These are phyloP conservation scores for Digitonthophagus gazella DNA, from an alignment of 2,888 invertebrate genomes.

Conservation along the genomic window DNA sequence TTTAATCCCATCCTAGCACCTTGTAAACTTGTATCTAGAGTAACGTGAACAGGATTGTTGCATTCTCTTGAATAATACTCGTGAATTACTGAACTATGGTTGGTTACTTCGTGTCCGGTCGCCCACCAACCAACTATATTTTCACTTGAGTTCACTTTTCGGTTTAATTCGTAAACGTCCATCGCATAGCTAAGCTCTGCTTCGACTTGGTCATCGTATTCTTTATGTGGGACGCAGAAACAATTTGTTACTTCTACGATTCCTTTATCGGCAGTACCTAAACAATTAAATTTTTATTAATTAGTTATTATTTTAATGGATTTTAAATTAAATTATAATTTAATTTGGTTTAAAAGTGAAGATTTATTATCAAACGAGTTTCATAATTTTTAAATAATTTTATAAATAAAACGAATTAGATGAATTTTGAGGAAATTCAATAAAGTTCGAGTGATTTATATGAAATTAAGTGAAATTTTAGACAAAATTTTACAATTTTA, in stretches of 20 bases:
- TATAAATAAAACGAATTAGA: too few relatives aligned
- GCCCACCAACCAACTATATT: slow-evolving; percentile 99
- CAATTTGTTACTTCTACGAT: slow-evolving; percentile 97
- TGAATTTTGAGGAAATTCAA: too few relatives aligned
- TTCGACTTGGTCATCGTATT: slow-evolving; percentile 96
- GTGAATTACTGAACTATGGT: slow-evolving; percentile 95
- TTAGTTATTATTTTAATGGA: too few relatives aligned
- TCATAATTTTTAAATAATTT: too few relatives aligned
- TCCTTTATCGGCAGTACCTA: slow-evolving; percentile 86
- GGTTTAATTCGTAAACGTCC: slow-evolving; percentile 92
- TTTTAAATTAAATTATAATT: not conserved
- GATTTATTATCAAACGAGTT: too few relatives aligned
- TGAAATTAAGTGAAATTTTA: too few relatives aligned
- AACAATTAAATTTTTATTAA: too few relatives aligned
- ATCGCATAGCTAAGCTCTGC: slow-evolving; percentile 95
- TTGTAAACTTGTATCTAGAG: slow-evolving; percentile 88
- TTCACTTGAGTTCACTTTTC: slow-evolving; percentile 89
- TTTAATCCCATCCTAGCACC: slow-evolving; percentile 90
- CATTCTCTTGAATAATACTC: slow-evolving; percentile 96
- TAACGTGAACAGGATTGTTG: slow-evolving; percentile 91
- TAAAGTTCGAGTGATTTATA: too few relatives aligned
- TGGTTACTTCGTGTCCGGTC: slow-evolving; percentile 95
- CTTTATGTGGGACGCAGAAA: slow-evolving; percentile 98
- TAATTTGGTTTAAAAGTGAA: not conserved
- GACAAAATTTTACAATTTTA: too few relatives aligned